Percentiles rank a stretch among this genome's conserved stretches.
phyloP scores from a whole-genome alignment of 2,888 invertebrate genomes.

The Polydrusus tereticollis region DNA sequence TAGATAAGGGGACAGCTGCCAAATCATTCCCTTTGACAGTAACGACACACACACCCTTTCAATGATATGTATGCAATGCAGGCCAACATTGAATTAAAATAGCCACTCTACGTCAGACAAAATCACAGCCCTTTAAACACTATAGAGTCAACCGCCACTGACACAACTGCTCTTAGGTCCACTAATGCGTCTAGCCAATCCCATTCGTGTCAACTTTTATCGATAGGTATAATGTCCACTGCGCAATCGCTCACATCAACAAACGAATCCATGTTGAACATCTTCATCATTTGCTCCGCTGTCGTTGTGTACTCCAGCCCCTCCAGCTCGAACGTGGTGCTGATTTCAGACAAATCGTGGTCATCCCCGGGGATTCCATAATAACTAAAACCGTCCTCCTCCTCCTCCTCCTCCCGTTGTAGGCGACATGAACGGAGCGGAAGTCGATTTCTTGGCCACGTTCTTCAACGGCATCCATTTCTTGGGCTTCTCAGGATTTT shows the following conservation, averaged over 20 bases:
- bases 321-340: constrained; percentile 70
- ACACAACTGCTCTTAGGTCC: background rate
- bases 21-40: too few relatives aligned
- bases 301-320: constrained; percentile 69
- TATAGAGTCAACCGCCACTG: too few relatives aligned
- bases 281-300: constrained; percentile 69
- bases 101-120: background rate
- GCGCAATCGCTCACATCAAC: constrained; percentile 67
- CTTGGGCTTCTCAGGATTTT: background rate
- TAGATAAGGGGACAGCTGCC: too few relatives aligned
- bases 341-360: constrained; percentile 62
- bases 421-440: constrained; percentile 54
- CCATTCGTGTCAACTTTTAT: constrained; percentile 22
- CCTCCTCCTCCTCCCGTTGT: constrained; percentile 48
- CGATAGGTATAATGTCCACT: constrained; percentile 20
- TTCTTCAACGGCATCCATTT: constrained; percentile 59
- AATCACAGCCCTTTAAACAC: background rate
- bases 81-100: background rate
- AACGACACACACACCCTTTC: too few relatives aligned
- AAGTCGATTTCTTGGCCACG: constrained; percentile 68
- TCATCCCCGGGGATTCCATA: constrained; percentile 67
- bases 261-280: constrained; percentile 69
- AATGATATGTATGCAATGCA: too few relatives aligned
- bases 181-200: background rate
- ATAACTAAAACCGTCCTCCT: constrained; percentile 66